Evolutionary conservation across 2,797 vertebrate genomes (phyloP).

Genomic region (Pelodytes ibericus): DNA sequence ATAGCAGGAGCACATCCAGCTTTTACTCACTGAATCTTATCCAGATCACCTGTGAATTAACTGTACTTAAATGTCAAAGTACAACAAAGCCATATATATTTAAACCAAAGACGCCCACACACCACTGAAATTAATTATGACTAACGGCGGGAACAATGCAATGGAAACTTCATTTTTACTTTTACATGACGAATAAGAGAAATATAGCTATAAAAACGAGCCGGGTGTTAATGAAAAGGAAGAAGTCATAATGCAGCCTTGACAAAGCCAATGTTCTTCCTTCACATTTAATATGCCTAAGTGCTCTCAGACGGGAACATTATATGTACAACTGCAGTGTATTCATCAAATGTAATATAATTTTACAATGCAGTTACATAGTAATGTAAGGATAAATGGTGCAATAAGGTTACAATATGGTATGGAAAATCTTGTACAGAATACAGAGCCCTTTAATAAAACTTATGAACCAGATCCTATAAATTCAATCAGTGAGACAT

Average conservation of each 20-base stretch:
- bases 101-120: constrained; percentile 35
- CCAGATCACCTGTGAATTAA: constrained; percentile 49
- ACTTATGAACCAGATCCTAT: neutral
- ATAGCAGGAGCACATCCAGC: constrained; percentile 35
- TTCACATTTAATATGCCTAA: constrained; percentile 32
- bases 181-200: constrained; percentile 28
- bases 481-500: constrained; percentile 30
- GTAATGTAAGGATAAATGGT: constrained; percentile 11
- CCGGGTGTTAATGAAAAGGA: constrained; percentile 47
- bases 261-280: constrained; percentile 25
- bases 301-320: constrained; percentile 27
- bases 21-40: constrained; percentile 26
- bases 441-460: constrained; percentile 17
- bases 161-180: constrained; percentile 45
- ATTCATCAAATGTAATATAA: constrained; percentile 29
- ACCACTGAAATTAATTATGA: constrained; percentile 32
- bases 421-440: neutral
- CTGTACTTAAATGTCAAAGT: constrained; percentile 48
- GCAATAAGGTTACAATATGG: constrained; percentile 11
- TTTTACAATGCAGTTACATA: constrained; percentile 16
- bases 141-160: constrained; percentile 33
- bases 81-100: constrained; percentile 44
- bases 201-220: constrained; percentile 29
- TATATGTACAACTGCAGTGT: constrained; percentile 7
- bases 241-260: constrained; percentile 8